Evolutionary conservation across 2,888 invertebrate genomes (phyloP).

Genomic region (Operophtera brumata): DNA sequence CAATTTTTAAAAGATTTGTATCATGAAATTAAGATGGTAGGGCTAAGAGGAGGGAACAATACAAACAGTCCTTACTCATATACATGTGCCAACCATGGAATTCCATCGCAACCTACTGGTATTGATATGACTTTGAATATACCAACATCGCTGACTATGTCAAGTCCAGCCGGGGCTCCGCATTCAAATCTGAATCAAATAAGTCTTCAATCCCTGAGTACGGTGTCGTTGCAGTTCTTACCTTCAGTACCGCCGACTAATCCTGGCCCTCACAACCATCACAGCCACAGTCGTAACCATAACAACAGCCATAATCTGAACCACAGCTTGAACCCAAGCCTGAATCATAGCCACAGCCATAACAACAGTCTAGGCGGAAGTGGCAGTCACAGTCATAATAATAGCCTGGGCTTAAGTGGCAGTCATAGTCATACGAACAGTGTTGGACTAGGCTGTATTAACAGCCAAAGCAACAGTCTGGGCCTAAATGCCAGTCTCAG

Average conservation of each 20-base stretch:
- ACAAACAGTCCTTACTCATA: constrained; percentile 60
- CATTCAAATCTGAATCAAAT: constrained; percentile 57
- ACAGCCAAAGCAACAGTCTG: constrained; percentile 9
- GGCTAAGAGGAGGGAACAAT: constrained; percentile 66
- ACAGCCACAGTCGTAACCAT: constrained; percentile 25
- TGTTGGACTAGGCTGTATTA: constrained; percentile 4
- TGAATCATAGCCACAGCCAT: constrained; percentile 21
- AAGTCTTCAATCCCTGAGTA: constrained; percentile 59
- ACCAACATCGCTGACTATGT: constrained; percentile 63
- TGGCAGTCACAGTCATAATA: constrained; percentile 11
- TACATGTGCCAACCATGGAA: constrained; percentile 59
- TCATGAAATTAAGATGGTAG: constrained; percentile 78
- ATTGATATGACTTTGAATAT: constrained; percentile 63
- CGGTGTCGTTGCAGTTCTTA: constrained; percentile 58
- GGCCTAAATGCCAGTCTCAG: neutral
- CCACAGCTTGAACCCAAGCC: constrained; percentile 14
- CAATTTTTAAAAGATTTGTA: constrained; percentile 73
- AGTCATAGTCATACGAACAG: constrained; percentile 21
- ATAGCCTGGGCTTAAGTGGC: constrained; percentile 19
- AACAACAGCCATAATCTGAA: constrained; percentile 21
- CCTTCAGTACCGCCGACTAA: constrained; percentile 37
- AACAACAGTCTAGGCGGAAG: constrained; percentile 4
- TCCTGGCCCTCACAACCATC: constrained; percentile 22
- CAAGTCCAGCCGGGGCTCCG: constrained; percentile 52
- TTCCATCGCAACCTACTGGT: constrained; percentile 53